Conservation (phyloP, 2,888 invertebrate genomes). For the Oligia latruncula region DNA sequence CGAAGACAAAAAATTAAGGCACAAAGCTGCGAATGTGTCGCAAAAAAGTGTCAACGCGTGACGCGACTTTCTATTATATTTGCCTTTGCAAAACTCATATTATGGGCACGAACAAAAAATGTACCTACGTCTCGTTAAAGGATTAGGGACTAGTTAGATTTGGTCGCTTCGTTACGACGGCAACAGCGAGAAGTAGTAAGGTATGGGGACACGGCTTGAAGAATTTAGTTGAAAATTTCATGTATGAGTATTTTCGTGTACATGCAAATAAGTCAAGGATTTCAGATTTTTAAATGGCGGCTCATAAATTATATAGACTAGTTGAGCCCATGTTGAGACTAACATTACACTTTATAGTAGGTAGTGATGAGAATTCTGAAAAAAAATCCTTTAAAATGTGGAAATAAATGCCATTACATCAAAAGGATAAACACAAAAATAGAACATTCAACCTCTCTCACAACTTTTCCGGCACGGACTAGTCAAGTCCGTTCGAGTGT, state of each 20-base stretch:
- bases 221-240: neutral
- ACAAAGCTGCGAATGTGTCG: conserved; percentile 57
- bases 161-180: neutral
- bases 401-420: neutral
- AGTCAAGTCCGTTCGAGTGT: conserved; percentile 30
- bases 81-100: conserved; percentile 59
- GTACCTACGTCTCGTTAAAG: conserved; percentile 52
- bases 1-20: conserved; percentile 62
- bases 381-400: neutral
- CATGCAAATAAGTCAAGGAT: neutral
- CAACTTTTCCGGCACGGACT: conserved; percentile 16
- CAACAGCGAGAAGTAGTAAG: too few relatives aligned
- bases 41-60: conserved; percentile 67
- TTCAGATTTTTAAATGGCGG: neutral
- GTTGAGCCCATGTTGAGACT: neutral
- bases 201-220: neutral
- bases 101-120: conserved; percentile 58
- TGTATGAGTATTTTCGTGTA: neutral
- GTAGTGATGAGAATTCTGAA: neutral
- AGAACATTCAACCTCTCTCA: neutral
- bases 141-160: conserved; percentile 47
- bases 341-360: neutral
- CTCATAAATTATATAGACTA: neutral
- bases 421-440: conserved; percentile 4
- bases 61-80: conserved; percentile 64